Base-by-base conservation (phyloP, 2,113 vertebrate genomes). In the Hippopotamus amphibius region DNA sequence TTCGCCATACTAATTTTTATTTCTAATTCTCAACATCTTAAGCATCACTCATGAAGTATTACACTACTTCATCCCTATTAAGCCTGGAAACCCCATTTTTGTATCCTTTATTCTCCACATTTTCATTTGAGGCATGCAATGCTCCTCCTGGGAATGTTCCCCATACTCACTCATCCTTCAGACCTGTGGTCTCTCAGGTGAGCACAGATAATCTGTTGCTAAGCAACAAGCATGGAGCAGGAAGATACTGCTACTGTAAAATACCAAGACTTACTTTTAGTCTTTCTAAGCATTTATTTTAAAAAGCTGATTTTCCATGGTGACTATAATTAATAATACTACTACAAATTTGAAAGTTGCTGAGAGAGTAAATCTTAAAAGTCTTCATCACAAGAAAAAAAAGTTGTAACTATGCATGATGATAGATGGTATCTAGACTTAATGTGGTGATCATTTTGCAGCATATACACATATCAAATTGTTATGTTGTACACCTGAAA, bases 151-250 rank as follows among this genome's bases (percentile, higher is more conserved):
- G 19, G 16, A 59, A 14, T 33, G 24, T 41, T 22, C 21, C 28
- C 15, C 30, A 55, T 2, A 37, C 7, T 37, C 14, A 50, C 13
- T 85, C 66, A 81, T 66, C 46, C 55, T n/a, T 89, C 50, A 92
- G 15, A 46, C 28, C 17, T 50, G 22, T 28, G 88, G 85, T n/a
- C 59, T n/a, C 55, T 71, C 48, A 48, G 4, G 16, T 28, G 33
- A 89, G 43, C 50, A 89, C 85, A 66, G 50, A 80, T n/a, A 94
- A 94, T 69, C 21, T 86, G 74, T 66, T 92, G 63, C 92, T 90
- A 83, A 71, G 93, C 66, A 90, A 93, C 30, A 74, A 90, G 30
- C 61, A 93, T 80, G 41, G 22, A 93, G 15, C 57, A 69, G 26
- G 26, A 33, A 88, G 43, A 6, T 61, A 72, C 17, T 46, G 66